Evolutionary conservation across 1,140 invertebrate species (phyloP), one percentile per base, ranked within the genome.

Genomic region (Microplitis demolitor): DNA sequence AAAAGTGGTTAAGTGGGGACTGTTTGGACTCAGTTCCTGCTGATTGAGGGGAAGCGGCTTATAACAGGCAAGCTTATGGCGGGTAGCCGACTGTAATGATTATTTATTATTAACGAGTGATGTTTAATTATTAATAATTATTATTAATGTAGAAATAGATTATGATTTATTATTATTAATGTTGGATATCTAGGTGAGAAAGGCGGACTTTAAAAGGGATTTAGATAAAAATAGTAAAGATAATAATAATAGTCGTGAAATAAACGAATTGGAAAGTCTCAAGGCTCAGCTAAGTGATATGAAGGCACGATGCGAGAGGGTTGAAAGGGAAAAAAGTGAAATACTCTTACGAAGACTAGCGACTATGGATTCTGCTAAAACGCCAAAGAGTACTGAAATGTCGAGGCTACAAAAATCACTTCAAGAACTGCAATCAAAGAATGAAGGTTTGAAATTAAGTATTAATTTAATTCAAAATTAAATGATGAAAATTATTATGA

Each of bases 311-410:
- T 95, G 94, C 78, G 93, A 95, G 78, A 88, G 90, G 78, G 90
- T 93, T 1, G 95, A 97, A 84, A 92, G 93, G 69, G 95, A 97
- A 80, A 97, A 97, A 79, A 95, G 92, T 79, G 95, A 97, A 77
- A 92, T 97, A 74, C 80, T 96, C 60, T 84, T 95, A 16, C 87
- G 94, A 75, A 88, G 93, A 72, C 83, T 96, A 56, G 90, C 93
- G 6, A 91, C 91, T 6, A 91, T 95, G 81, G 93, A 95, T 75
- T 91, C 93, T 1, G 90, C 92, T 78, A 91, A 92, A 71, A 93
- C 91, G 2, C 89, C 91, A 0, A 87, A 88, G 4, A 80, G 88
- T 3, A 79, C 81, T 8, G 95, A 95, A 87, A 90, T 96, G 9
- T 92, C 94, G 78, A 95, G 97, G 77, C 86, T 96, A 54, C 92